phyloP scores from a whole-genome alignment of 2,888 invertebrate species.

The Drosophila kokeensis region DNA sequence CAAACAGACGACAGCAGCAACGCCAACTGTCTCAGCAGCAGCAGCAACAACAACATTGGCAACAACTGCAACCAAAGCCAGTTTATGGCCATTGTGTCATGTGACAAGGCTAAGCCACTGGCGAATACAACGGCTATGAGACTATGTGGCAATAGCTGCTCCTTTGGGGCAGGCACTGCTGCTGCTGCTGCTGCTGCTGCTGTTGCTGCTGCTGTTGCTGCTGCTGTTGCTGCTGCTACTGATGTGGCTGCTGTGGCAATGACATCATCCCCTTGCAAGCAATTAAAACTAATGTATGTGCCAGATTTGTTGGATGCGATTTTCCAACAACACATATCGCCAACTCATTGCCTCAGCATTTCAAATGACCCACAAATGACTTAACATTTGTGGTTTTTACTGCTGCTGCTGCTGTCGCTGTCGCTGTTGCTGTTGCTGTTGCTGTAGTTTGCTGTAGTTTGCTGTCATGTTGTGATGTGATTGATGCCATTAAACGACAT shows the following conservation, averaged over 20 bases:
- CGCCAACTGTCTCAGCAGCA: constrained; percentile 47
- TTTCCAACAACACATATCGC: constrained; percentile 57
- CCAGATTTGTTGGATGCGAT: constrained; percentile 67
- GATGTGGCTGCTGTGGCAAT: constrained; percentile 31
- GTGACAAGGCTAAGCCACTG: constrained; percentile 67
- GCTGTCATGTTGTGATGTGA: constrained; percentile 44
- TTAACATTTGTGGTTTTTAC: constrained; percentile 49
- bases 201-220: constrained; percentile 5
- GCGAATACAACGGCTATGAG: not conserved
- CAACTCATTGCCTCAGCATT: constrained; percentile 54
- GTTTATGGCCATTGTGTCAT: constrained; percentile 62
- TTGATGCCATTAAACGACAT: constrained; percentile 67
- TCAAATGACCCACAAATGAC: constrained; percentile 68
- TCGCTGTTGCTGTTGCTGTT: constrained; percentile 1
- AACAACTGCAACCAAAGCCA: constrained; percentile 59
- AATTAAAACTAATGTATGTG: constrained; percentile 75
- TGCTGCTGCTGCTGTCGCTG: constrained; percentile 1
- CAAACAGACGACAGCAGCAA: constrained; percentile 58
- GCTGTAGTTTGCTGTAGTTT: not conserved
- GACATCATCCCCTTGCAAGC: constrained; percentile 67
- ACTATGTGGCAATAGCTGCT: constrained; percentile 29
- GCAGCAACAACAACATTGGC: constrained; percentile 29
- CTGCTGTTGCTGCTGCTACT: constrained; percentile 12
- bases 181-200: constrained; percentile 23
- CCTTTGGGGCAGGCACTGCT: constrained; percentile 9